Conservation (phyloP, 53 echinoderm and acorn worm species). For the Paracentrotus lividus region DNA sequence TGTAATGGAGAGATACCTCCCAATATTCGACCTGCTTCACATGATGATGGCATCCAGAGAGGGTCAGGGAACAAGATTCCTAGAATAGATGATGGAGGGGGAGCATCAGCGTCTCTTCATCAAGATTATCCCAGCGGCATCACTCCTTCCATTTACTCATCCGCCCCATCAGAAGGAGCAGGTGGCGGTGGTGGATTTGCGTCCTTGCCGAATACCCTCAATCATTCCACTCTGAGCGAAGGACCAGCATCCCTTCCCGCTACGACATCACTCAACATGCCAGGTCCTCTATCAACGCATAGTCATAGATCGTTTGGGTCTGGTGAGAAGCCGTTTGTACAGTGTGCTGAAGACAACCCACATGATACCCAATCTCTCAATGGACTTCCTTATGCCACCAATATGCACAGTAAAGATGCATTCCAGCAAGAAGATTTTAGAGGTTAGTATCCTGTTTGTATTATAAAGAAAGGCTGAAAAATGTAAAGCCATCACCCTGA, state of each 20-base stretch:
- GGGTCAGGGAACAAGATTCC: constrained; percentile 37
- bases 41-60: constrained; percentile 45
- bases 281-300: background rate
- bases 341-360: constrained; percentile 30
- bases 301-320: background rate
- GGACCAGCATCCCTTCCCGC: background rate
- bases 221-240: background rate
- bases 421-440: constrained; percentile 46
- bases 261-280: constrained; percentile 4
- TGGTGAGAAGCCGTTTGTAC: constrained; percentile 18
- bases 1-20: background rate
- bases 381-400: background rate
- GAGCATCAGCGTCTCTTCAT: background rate
- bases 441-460: constrained; percentile 11
- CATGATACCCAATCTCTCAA: background rate
- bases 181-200: background rate
- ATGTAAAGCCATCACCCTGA: background rate
- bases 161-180: background rate
- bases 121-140: background rate
- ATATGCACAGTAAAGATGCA: constrained; percentile 31
- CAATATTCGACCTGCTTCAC: background rate
- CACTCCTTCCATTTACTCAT: background rate
- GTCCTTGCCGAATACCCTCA: background rate
- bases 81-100: background rate
- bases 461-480: background rate